These are phyloP conservation scores for Portevinia maculata DNA, from an alignment of 2,888 invertebrate species.

Conservation along the genomic window DNA sequence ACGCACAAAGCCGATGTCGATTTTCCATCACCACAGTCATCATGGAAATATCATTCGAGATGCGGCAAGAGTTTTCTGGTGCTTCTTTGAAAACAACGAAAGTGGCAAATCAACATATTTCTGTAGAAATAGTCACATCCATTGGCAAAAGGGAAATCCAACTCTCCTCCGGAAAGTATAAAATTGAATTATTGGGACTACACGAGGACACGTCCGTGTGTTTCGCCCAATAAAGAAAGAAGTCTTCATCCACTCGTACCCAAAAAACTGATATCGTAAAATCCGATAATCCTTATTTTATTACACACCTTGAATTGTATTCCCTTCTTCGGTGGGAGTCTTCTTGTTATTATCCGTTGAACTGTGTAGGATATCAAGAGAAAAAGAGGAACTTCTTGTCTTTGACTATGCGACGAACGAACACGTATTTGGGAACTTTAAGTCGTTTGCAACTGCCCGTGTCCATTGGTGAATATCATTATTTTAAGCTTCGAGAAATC, in stretches of 20 bases:
- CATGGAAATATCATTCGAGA: slow-evolving; percentile 53
- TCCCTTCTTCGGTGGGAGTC: slow-evolving; percentile 27
- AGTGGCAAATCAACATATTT: slow-evolving; percentile 49
- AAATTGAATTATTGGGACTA: slow-evolving; percentile 74
- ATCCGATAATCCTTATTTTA: slow-evolving; percentile 74
- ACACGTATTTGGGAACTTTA: slow-evolving; percentile 65
- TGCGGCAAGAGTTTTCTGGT: slow-evolving; percentile 20
- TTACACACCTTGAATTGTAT: slow-evolving; percentile 71
- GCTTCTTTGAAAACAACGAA: slow-evolving; percentile 12
- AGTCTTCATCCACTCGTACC: slow-evolving; percentile 27
- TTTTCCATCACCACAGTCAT: slow-evolving; percentile 3
- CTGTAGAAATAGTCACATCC: slow-evolving; percentile 48
- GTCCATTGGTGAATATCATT: slow-evolving; percentile 66
- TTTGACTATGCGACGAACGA: slow-evolving; percentile 36
- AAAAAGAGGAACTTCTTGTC: slow-evolving; percentile 11
- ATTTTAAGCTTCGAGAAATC: slow-evolving; percentile 62
- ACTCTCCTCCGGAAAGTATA: slow-evolving; percentile 60
- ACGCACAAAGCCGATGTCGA: neutral
- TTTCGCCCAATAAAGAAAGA: slow-evolving; percentile 16
- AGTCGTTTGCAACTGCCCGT: slow-evolving; percentile 57
- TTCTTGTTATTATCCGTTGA: slow-evolving; percentile 20
- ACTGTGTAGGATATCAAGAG: slow-evolving; percentile 58
- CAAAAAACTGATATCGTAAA: slow-evolving; percentile 28
- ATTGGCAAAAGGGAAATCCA: slow-evolving; percentile 52
- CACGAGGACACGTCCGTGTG: slow-evolving; percentile 65